These are phyloP conservation scores for Leucosticte australis DNA, from an alignment of 2,113 vertebrate genomes.

Conservation along the genomic window DNA sequence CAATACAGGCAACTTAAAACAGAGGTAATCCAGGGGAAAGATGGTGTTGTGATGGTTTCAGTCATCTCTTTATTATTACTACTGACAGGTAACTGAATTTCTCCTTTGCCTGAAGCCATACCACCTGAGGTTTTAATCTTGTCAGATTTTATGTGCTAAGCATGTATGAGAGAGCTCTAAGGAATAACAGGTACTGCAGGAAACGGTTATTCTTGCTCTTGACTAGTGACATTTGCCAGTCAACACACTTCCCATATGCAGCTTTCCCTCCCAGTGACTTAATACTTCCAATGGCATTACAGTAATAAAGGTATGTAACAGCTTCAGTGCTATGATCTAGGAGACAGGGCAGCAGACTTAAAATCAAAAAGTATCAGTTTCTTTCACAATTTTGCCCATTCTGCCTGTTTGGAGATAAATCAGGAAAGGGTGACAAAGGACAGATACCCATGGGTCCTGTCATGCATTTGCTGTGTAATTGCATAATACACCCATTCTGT, in stretches of 20 bases:
- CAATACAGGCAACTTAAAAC: background rate
- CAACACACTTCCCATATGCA: background rate
- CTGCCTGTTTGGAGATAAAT: background rate
- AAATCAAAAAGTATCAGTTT: background rate
- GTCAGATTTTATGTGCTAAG: slow-evolving; percentile 44
- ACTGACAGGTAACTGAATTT: slow-evolving; percentile 63
- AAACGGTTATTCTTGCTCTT: background rate
- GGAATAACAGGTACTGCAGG: slow-evolving; percentile 21
- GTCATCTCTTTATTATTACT: slow-evolving; percentile 51
- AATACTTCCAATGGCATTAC: background rate
- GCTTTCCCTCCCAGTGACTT: background rate
- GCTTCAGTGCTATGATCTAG: background rate
- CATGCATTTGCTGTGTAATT: background rate
- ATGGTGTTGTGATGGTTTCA: slow-evolving; percentile 15
- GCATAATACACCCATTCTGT: background rate
- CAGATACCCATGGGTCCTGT: background rate
- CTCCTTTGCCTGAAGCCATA: slow-evolving; percentile 61
- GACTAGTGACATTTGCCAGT: slow-evolving; percentile 3
- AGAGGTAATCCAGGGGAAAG: background rate
- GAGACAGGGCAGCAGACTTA: background rate
- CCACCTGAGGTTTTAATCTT: slow-evolving; percentile 62
- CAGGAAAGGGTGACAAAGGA: background rate
- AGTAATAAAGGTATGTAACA: background rate
- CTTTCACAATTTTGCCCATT: background rate
- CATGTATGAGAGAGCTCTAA: slow-evolving; percentile 40